phyloP scores from a whole-genome alignment of 2,797 vertebrate genomes.

The Yasuhikotakia modesta region DNA sequence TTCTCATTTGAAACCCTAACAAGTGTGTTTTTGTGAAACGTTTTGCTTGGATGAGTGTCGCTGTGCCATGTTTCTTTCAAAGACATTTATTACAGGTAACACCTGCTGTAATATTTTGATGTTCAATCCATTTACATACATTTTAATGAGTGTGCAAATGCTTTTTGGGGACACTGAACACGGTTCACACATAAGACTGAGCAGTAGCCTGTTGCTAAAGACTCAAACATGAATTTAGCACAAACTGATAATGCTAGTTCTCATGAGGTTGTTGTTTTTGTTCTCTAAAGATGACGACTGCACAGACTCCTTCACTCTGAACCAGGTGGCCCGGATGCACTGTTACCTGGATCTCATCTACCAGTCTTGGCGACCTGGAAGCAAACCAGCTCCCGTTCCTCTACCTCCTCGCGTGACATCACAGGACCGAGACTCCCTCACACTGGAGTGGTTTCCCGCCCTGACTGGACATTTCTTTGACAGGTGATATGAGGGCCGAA shows the following conservation, averaged over 20 bases:
- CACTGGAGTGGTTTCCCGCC: slow-evolving; percentile 93
- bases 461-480: slow-evolving; percentile 93
- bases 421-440: slow-evolving; percentile 81
- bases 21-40: no score
- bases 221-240: no score
- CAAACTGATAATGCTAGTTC: not conserved
- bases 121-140: not conserved
- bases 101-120: not conserved
- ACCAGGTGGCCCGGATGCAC: slow-evolving; percentile 98
- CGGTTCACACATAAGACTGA: not conserved
- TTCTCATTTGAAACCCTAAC: not conserved
- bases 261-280: slow-evolving; percentile 20
- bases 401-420: slow-evolving; percentile 90
- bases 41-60: not conserved
- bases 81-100: not conserved
- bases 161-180: not conserved
- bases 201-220: no score
- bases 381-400: slow-evolving; percentile 87
- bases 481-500: slow-evolving; percentile 82
- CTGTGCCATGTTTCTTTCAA: not conserved
- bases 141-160: not conserved
- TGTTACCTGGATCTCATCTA: slow-evolving; percentile 97
- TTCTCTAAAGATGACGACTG: slow-evolving; percentile 88
- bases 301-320: slow-evolving; percentile 95
- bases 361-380: slow-evolving; percentile 89